phyloP scores from a whole-genome alignment of 2,888 invertebrate species.

The Chymomyza amoena region DNA sequence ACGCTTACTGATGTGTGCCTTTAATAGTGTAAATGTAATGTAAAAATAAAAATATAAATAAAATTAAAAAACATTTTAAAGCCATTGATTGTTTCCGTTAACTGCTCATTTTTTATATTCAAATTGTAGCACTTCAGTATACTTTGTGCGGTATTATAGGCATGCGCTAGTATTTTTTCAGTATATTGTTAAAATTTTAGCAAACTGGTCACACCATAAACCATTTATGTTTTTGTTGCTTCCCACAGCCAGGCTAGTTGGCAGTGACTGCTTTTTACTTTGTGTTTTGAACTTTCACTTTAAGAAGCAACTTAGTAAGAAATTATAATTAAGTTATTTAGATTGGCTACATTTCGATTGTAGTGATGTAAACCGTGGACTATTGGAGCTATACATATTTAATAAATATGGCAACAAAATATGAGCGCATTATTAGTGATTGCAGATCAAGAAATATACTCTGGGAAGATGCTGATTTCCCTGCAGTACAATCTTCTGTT shows the following conservation, averaged over 20 bases:
- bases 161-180: background rate
- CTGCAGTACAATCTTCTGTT: conserved; percentile 91
- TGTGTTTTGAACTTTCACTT: conserved; percentile 46
- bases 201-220: conserved; percentile 36
- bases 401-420: conserved; percentile 79
- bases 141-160: background rate
- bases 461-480: conserved; percentile 96
- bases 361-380: conserved; percentile 30
- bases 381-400: conserved; percentile 18
- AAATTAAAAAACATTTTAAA: too few relatives aligned
- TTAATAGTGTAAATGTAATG: background rate
- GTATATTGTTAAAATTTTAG: background rate
- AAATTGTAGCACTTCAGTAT: background rate
- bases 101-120: background rate
- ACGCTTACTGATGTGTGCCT: background rate
- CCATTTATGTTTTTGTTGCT: background rate
- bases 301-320: conserved; percentile 10
- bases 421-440: conserved; percentile 89
- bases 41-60: background rate
- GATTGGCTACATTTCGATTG: background rate
- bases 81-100: background rate
- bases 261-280: conserved; percentile 28
- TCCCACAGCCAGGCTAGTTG: conserved; percentile 31
- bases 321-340: background rate
- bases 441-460: conserved; percentile 89